Base-by-base conservation (phyloP, 2,113 vertebrate genomes). In the Datnioides undecimradiatus region DNA sequence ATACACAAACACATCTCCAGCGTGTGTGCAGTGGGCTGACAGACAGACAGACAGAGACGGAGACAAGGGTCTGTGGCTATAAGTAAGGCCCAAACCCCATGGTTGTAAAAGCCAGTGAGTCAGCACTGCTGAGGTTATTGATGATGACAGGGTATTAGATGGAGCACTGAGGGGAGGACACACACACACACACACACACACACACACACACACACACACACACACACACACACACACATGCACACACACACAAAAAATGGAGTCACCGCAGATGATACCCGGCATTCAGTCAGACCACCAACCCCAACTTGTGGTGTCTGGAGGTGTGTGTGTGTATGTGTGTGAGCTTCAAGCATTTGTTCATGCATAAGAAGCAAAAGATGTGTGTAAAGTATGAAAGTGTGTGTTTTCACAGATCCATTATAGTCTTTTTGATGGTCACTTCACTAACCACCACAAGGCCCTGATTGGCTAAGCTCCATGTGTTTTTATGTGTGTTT, bases 101-200 rank as follows among this genome's bases (percentile, higher is more conserved):
- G 76, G 82, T 82, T 87, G 87, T 91, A 91, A 88, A 92, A 91
- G 91, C 79, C 83, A 75, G 73, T 88, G 89, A 93, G 88, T 93
- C 92, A 93, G 92, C 90, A 91, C 65, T 80, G 81, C 77, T 88
- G 89, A 93, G 91, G 92, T 92, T 93, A 93, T 93, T 93, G 92
- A 92, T 93, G 92, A 93, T 93, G 93, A 93, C 93, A 93, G 92
- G 93, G 92, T 91, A 92, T 93, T 93, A 93, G 90, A 92, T 89
- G 81, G 59, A 87, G 85, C 80, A 65, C 80, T 52, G 71, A 80
- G 80, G 72, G 67, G 82, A 66, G 73, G 74, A 52, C 36, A 13
- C 34, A 46, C 51, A 36, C 49, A 51, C 65, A 70, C 55, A 64
- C 36, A 29, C 69, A 49, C 29, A 48, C 43, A 40, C 73, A 73